Evolutionary conservation across 2,888 invertebrate species (phyloP).

Genomic region (Cetonia aurata): DNA sequence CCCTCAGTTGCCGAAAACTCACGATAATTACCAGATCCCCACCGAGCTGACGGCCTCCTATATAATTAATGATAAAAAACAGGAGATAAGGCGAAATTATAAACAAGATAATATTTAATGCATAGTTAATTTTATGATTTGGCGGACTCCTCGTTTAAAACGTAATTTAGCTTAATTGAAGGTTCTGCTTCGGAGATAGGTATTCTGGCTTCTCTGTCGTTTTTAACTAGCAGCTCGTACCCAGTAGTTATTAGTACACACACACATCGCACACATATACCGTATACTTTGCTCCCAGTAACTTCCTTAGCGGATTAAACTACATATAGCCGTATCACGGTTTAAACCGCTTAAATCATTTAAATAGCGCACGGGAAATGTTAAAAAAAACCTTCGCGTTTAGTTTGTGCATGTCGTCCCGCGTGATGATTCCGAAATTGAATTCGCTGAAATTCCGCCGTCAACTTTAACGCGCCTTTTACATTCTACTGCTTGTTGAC

Average conservation of each 20-base stretch:
- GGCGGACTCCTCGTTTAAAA: constrained; percentile 40
- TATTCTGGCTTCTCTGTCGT: constrained; percentile 6
- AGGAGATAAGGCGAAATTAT: constrained; percentile 42
- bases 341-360: too few relatives aligned
- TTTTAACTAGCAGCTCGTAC: constrained; percentile 7
- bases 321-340: too few relatives aligned
- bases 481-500: background rate
- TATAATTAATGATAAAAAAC: constrained; percentile 41
- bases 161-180: constrained; percentile 39
- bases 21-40: constrained; percentile 33
- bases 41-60: constrained; percentile 15
- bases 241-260: background rate
- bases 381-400: too few relatives aligned
- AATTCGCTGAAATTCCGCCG: background rate
- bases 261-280: too few relatives aligned
- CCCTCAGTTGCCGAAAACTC: constrained; percentile 23
- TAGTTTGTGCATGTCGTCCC: background rate
- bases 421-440: background rate
- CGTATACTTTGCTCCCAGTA: too few relatives aligned
- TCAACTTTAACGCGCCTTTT: constrained; percentile 3
- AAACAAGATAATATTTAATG: constrained; percentile 45
- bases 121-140: constrained; percentile 44
- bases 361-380: too few relatives aligned
- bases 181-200: constrained; percentile 26
- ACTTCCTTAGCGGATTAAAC: too few relatives aligned